Percentiles rank a stretch among this genome's conserved stretches.
These are phyloP conservation scores for Platycheirus albimanus DNA, from an alignment of 2,888 invertebrate species.

Conservation along the genomic window DNA sequence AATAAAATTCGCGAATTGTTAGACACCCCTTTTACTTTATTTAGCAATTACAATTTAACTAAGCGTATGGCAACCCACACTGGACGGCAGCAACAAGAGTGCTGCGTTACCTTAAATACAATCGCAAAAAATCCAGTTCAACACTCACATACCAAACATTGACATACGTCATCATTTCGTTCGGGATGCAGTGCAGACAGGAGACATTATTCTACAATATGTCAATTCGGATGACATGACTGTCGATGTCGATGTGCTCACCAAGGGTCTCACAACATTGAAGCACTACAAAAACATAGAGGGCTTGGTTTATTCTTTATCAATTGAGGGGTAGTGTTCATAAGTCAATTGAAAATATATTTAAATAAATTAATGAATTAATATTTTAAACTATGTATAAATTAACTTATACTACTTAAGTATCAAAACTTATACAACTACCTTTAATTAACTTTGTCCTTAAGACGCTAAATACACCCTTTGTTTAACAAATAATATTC, in stretches of 20 bases:
- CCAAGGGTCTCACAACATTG: constrained; percentile 1
- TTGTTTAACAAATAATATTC: too few species aligned
- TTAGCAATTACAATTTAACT: constrained; percentile 42
- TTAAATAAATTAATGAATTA: neutral
- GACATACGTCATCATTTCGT: constrained; percentile 6
- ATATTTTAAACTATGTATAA: neutral
- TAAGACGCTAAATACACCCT: too few species aligned
- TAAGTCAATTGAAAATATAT: neutral
- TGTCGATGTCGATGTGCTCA: neutral
- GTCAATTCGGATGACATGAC: constrained; percentile 8
- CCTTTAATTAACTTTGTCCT: too few species aligned
- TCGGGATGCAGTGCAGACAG: constrained; percentile 5
- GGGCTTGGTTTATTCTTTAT: constrained; percentile 14
- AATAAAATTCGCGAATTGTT: too few species aligned
- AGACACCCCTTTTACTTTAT: too few species aligned
- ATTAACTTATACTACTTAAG: too few species aligned
- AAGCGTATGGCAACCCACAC: constrained; percentile 11
- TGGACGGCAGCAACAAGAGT: constrained; percentile 40
- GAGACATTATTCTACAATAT: constrained; percentile 2
- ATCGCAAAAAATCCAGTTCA: constrained; percentile 27
- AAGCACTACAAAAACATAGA: constrained; percentile 13
- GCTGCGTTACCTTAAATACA: constrained; percentile 12
- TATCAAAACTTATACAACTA: too few species aligned
- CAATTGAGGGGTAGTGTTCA: neutral
- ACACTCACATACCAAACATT: constrained; percentile 15